phyloP scores from a whole-genome alignment of 2,113 vertebrate species.

The Hippocampus abdominalis region DNA sequence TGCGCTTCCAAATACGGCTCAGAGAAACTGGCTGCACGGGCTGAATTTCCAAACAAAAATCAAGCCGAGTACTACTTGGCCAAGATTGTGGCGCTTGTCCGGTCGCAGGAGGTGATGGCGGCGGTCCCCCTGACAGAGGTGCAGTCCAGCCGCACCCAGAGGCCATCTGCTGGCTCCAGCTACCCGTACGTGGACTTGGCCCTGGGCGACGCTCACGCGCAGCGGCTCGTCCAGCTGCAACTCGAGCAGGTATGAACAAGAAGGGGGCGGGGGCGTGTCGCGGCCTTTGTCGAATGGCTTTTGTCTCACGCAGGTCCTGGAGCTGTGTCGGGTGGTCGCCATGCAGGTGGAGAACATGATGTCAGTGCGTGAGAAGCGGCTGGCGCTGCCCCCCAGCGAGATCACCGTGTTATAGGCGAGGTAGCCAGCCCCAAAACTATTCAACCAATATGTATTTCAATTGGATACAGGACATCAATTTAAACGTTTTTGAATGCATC shows the following conservation, averaged over 20 bases:
- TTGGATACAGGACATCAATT: too few species aligned
- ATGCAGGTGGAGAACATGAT: slow-evolving; percentile 89
- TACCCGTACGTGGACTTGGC: slow-evolving; percentile 89
- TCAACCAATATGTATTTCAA: too few species aligned
- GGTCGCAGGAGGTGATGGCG: slow-evolving; percentile 77
- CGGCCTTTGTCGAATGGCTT: not conserved
- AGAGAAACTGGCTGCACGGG: not conserved
- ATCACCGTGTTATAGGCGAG: slow-evolving; percentile 85
- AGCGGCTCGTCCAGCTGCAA: slow-evolving; percentile 85
- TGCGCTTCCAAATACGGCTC: not conserved
- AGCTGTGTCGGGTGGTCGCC: slow-evolving; percentile 90
- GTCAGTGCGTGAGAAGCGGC: slow-evolving; percentile 81
- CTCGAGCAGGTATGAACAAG: slow-evolving; percentile 82
- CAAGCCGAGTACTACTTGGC: not conserved
- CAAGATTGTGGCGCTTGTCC: slow-evolving; percentile 20
- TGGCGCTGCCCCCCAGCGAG: slow-evolving; percentile 89
- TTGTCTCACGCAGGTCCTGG: slow-evolving; percentile 78
- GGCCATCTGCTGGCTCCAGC: slow-evolving; percentile 79
- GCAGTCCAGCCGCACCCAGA: slow-evolving; percentile 86
- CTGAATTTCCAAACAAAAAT: not conserved
- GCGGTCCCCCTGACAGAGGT: slow-evolving; percentile 85
- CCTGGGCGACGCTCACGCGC: slow-evolving; percentile 78
- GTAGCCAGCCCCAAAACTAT: too few species aligned
- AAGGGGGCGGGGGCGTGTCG: not conserved
- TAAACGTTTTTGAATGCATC: too few species aligned